Evolutionary conservation across 2,888 invertebrate species (phyloP), one percentile per base, ranked within the genome.

Genomic region (Nysson spinosus): DNA sequence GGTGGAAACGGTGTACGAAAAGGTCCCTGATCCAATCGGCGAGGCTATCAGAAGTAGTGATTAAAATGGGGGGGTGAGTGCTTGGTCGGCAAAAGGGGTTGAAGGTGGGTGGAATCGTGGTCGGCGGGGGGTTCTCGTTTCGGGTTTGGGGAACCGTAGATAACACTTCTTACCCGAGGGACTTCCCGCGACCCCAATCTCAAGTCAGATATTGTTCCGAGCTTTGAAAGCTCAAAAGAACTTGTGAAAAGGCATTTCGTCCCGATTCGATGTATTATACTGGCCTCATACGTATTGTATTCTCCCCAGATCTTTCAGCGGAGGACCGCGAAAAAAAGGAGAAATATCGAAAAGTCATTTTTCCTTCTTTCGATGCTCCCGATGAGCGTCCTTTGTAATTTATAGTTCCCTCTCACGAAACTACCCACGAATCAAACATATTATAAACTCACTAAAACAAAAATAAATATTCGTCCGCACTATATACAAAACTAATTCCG

Each of bases 171-270:
- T 75, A 82, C 84, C 75, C 82, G 75, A 72, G 83, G 83, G 81
- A 81, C 77, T 68, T 68, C 65, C 62, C 77, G 81, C 79, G 82
- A 82, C 82, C 80, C 79, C 80, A 82, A 84, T 84, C 83, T 84
- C 79, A 75, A 80, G 80, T 81, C 79, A 82, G 83, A 84, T 83
- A 84, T 84, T 84, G 84, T 84, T 82, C 84, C 74, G 81, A 78
- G 81, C 81, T 81, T 81, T 78, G 75, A 81, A 83, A 81, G 82
- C 83, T 83, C 83, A 76, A 83, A 83, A 82, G 82, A 82, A 81
- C 80, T 81, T 71, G 68, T 78, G 81, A 82, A 84, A 81, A 78
- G 77, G 78, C 79, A 79, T 81, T 77, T 75, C 75, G 68, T 75
- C 73, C 72, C 77, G 73, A 79, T 83, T 78, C 77, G 75, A 82